Conservation (phyloP, 1,140 invertebrate species). For the Stegodyphus dumicola region DNA sequence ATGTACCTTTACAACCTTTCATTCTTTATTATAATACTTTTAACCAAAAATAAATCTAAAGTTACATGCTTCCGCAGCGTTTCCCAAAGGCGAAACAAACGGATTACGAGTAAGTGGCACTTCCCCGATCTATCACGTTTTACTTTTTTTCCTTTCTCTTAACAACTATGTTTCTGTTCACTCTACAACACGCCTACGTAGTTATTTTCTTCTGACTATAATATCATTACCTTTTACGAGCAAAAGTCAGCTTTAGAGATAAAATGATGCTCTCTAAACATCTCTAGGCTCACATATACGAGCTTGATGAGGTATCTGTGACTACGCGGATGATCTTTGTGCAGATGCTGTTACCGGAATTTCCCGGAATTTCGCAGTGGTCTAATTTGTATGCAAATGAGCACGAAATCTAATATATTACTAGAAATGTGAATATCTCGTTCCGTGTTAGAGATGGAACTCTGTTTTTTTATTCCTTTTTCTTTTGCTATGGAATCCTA, state of each 20-base stretch:
- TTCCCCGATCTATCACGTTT: no score
- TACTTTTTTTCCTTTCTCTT: no score
- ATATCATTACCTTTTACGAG: no score
- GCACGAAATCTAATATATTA: conserved; percentile 50
- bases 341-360: conserved; percentile 18
- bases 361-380: conserved; percentile 21
- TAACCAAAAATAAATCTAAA: no score
- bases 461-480: neutral
- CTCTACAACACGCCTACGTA: no score
- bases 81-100: no score
- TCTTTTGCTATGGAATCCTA: neutral
- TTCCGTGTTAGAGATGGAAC: conserved; percentile 3
- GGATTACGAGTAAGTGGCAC: no score
- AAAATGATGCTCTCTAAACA: conserved; percentile 1
- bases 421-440: conserved; percentile 39
- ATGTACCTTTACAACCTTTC: no score
- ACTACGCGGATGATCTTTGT: conserved; percentile 28
- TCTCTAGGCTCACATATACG: neutral
- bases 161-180: no score
- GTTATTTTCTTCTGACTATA: no score
- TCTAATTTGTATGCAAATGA: conserved; percentile 56
- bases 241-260: conserved; percentile 1
- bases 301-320: conserved; percentile 23
- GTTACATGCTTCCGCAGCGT: no score
- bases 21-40: no score